Conservation (phyloP, 2,113 vertebrate species). For the Myotis lucifugus region DNA sequence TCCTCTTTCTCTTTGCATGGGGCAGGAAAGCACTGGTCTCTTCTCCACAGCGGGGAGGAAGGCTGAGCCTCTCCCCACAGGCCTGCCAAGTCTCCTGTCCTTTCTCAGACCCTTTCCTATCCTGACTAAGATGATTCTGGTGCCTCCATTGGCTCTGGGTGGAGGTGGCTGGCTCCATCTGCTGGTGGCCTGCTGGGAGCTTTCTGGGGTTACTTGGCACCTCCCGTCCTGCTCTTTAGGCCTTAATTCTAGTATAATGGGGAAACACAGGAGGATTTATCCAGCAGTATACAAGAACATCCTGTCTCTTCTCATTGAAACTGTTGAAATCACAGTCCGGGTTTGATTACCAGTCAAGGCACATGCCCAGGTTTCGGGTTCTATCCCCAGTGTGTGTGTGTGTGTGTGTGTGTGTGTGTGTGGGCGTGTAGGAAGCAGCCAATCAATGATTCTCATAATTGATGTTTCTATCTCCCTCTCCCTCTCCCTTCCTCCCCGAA, state of each 20-base stretch:
- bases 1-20: not conserved
- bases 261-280: not conserved
- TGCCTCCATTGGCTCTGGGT: not conserved
- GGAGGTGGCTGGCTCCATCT: conserved; percentile 59
- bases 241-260: not conserved
- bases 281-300: not conserved
- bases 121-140: not conserved
- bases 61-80: not conserved
- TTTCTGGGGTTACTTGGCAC: not conserved
- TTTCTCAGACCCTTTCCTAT: not conserved
- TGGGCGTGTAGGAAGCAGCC: too few relatives aligned
- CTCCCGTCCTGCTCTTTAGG: too few relatives aligned
- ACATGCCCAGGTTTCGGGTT: too few relatives aligned
- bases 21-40: not conserved
- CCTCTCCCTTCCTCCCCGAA: too few relatives aligned
- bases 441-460: too few relatives aligned
- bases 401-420: too few relatives aligned
- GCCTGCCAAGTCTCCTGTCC: not conserved
- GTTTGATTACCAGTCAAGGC: too few relatives aligned
- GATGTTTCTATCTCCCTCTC: too few relatives aligned
- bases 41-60: not conserved
- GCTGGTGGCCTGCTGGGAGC: conserved; percentile 26
- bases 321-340: too few relatives aligned
- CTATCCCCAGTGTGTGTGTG: too few relatives aligned
- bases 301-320: not conserved